Conservation (phyloP, 2,113 vertebrate species). For the Canis aureus region DNA sequence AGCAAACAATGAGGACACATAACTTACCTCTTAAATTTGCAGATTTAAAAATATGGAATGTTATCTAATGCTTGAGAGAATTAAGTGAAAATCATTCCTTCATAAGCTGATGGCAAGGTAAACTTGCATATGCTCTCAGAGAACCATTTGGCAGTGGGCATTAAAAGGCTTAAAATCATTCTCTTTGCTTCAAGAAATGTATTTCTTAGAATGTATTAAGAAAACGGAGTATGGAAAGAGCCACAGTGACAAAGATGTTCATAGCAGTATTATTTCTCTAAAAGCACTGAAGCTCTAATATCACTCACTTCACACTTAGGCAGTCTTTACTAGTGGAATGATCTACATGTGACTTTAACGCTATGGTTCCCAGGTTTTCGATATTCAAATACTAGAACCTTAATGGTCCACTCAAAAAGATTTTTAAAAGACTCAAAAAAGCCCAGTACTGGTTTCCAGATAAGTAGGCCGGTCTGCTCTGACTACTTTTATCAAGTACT, state of each 20-base stretch:
- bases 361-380: not conserved
- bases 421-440: constrained; percentile 13
- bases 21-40: constrained; percentile 10
- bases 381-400: constrained; percentile 37
- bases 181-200: not conserved
- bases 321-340: not conserved
- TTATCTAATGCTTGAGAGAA: not conserved
- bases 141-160: not conserved
- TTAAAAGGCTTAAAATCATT: constrained; percentile 3
- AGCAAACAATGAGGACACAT: not conserved
- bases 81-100: not conserved
- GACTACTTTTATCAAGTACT: not conserved
- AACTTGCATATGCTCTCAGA: not conserved
- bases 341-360: not conserved
- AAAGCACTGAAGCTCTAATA: not conserved
- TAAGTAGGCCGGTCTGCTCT: not conserved
- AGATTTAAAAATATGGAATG: not conserved
- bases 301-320: not conserved
- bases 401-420: not conserved
- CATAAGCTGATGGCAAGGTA: not conserved
- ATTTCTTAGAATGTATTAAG: constrained; percentile 50
- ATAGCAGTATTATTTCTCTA: not conserved
- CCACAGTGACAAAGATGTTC: not conserved
- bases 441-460: not conserved
- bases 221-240: constrained; percentile 7